Evolutionary conservation across 1,140 invertebrate genomes (phyloP).

Genomic region (Aporrectodea caliginosa): DNA sequence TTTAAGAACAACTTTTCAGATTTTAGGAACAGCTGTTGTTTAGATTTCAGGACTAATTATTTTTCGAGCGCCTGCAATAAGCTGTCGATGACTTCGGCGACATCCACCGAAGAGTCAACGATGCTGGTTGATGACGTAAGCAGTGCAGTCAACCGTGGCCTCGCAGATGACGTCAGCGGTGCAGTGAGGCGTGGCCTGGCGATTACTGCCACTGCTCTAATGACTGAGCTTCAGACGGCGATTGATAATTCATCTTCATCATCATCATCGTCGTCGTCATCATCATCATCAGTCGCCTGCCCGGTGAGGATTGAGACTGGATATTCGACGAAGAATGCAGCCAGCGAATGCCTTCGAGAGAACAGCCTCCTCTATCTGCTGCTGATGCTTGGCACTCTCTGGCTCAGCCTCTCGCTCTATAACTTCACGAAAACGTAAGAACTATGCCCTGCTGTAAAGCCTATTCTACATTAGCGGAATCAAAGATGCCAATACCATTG

Average conservation of each 20-base stretch:
- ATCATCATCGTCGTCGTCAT: background rate
- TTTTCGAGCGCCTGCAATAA: constrained; percentile 2
- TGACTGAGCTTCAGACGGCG: background rate
- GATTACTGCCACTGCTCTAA: background rate
- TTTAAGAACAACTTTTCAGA: no score
- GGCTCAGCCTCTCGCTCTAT: constrained; percentile 64
- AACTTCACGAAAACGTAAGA: constrained; percentile 67
- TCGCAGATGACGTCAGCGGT: background rate
- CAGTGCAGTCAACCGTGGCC: no score
- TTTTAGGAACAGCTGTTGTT: no score
- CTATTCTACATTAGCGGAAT: no score
- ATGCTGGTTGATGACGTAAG: no score
- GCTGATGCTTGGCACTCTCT: constrained; percentile 65
- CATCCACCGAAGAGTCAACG: no score
- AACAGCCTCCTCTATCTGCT: constrained; percentile 64
- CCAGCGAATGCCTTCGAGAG: constrained; percentile 51
- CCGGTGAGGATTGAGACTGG: background rate
- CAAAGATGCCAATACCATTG: no score
- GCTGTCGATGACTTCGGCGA: no score
- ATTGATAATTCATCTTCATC: background rate
- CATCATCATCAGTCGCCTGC: background rate
- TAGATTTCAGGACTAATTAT: background rate
- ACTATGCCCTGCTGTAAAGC: no score
- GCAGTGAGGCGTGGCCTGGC: background rate
- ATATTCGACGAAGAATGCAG: background rate